Percentiles rank a stretch among this genome's conserved stretches.
phyloP scores from a whole-genome alignment of 2,113 vertebrate species.

The Chaenocephalus aceratus region DNA sequence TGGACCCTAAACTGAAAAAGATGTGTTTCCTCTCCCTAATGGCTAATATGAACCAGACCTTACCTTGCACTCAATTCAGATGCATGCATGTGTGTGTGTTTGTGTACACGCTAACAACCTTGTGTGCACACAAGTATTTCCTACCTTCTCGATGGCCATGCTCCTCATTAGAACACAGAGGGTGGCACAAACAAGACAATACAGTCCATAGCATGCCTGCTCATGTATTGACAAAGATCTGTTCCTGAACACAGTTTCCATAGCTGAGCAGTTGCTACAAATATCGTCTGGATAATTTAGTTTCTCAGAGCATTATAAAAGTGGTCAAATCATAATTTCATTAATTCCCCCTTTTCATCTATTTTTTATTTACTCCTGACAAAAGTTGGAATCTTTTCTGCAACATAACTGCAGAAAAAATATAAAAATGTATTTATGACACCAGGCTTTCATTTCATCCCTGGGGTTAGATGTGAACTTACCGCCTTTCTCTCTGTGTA shows the following conservation, averaged over 20 bases:
- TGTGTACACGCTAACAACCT: conserved; percentile 12
- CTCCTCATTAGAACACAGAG: conserved; percentile 65
- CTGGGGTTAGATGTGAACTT: not conserved
- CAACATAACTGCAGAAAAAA: conserved; percentile 1
- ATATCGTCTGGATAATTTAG: not conserved
- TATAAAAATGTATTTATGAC: not conserved
- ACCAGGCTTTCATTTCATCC: not conserved
- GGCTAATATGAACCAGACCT: conserved; percentile 79
- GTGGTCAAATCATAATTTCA: not conserved
- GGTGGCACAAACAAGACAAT: conserved; percentile 52
- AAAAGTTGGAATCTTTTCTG: not conserved
- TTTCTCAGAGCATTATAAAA: not conserved
- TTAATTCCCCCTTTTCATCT: not conserved
- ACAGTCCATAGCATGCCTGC: not conserved
- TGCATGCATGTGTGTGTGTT: conserved; percentile 41
- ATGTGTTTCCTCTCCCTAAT: conserved; percentile 75
- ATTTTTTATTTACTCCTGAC: not conserved
- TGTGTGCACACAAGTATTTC: conserved; percentile 40
- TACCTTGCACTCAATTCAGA: conserved; percentile 55
- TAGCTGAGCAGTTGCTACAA: not conserved
- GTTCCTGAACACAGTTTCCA: not conserved
- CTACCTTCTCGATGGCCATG: conserved; percentile 50
- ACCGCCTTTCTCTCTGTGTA: not conserved
- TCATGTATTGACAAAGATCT: not conserved
- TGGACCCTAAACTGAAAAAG: conserved; percentile 79